These are phyloP conservation scores for Agonopterix heracliana DNA, from an alignment of 2,888 invertebrate genomes.

Conservation along the genomic window DNA sequence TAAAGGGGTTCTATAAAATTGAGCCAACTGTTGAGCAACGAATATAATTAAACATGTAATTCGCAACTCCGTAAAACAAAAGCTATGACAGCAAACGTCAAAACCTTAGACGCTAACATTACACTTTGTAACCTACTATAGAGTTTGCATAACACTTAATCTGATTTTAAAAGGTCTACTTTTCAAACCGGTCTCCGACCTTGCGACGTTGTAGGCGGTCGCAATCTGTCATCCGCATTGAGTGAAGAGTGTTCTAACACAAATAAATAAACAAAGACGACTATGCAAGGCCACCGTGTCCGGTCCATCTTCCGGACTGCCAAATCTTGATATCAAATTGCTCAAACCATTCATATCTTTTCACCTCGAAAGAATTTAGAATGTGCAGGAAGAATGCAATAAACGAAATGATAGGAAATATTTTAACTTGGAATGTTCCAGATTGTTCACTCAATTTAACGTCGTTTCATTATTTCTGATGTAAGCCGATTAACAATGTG, in stretches of 20 bases:
- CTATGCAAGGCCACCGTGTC: constrained; percentile 38
- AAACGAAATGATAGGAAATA: constrained; percentile 15
- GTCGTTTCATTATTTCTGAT: no score
- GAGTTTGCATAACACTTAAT: constrained; percentile 34
- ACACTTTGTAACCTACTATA: constrained; percentile 16
- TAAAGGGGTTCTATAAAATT: not conserved
- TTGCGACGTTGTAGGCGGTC: constrained; percentile 40
- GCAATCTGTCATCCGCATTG: constrained; percentile 43
- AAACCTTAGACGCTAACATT: constrained; percentile 10
- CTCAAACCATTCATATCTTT: no score
- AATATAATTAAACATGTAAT: constrained; percentile 1
- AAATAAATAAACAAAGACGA: constrained; percentile 34
- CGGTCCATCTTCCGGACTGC: constrained; percentile 44
- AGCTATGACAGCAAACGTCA: constrained; percentile 11
- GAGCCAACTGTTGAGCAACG: not conserved
- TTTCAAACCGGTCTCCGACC: constrained; percentile 54
- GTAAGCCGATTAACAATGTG: no score
- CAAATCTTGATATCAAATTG: constrained; percentile 29
- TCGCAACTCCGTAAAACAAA: constrained; percentile 5
- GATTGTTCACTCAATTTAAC: not conserved
- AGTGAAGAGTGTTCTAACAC: constrained; percentile 20
- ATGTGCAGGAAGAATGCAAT: constrained; percentile 22
- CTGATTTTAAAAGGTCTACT: constrained; percentile 36
- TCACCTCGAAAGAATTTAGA: no score
- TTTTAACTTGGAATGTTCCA: not conserved